Evolutionary conservation across 1,140 invertebrate genomes (phyloP), one percentile per base, ranked within the genome.

Genomic region (Drosophila grimshawi): DNA sequence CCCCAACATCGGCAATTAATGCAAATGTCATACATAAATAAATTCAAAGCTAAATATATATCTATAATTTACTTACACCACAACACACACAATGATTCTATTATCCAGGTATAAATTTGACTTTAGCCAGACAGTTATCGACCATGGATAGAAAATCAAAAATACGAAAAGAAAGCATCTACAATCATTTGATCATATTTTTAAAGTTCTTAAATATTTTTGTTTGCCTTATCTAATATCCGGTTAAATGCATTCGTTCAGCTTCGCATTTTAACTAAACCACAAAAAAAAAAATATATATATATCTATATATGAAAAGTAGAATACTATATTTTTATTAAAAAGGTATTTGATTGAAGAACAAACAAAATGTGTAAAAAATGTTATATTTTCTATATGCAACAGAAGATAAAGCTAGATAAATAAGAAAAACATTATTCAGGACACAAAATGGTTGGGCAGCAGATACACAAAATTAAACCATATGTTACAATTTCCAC

Each of bases 1-100:
- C 35, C 65, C 11, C n/a, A 11, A 67, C 2, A 30, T 39, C 4
- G 45, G 64, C 53, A 59, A 32, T 49, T 39, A 46, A 37, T 35
- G 33, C 45, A 49, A 19, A 73, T 55, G 55, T 67, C 55, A 68
- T 60, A 27, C 48, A 59, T 43, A 52, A 72, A 65, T 65, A 57
- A 57, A 71, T 57, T 66, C 5, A 66, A 66, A 69, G 27, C 5
- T 48, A 53, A 61, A 68, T 43, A 32, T 29, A 60, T 33, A 33
- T 19, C 19, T 33, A n/a, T 37, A 10, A 39, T 27, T 39, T 55
- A 55, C 52, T 30, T 43, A 43, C 41, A 43, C 19, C 19, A 19
- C 19, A 19, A 19, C 19, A 19, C 19, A 19, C 19, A 19, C 19
- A 19, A 19, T 19, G 19, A 19, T 19, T 19, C 19, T 19, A 19